Evolutionary conservation across 1,140 invertebrate species (phyloP), one percentile per base, ranked within the genome.

Genomic region (Popillia japonica): DNA sequence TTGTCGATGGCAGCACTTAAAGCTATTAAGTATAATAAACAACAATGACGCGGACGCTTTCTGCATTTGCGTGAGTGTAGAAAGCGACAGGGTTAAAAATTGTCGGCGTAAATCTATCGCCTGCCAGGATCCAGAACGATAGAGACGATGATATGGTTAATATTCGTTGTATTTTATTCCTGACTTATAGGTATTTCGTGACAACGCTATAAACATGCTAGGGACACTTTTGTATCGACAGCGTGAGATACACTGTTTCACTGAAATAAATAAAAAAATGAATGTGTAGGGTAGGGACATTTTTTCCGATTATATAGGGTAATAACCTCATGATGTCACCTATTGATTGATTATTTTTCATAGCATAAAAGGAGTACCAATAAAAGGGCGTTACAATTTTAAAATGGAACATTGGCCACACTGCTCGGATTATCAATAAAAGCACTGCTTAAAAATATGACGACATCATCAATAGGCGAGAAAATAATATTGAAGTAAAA

Each of bases 21-120:
- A 23, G 61, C 61, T 68, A 68, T 68, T 68, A 68, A 11, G 22
- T 10, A 23, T 22, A 22, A 68, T 10, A 7, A 68, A 68, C 23
- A 27, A 68, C 61, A 68, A 68, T 68, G 61, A 20, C 61, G 61
- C 59, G 27, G 4, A 4, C 1, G 27, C 27, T 34, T 34, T 61
- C 8, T 61, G 9, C 61, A 68, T 68, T 27, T 68, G 22, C 22
- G 61, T 22, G 61, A 23, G 22, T 68, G 61, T 34, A 68, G 27
- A 68, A 68, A 22, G 61, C 61, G 61, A 22, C 61, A 20, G 27
- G 61, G 61, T 68, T 68, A 27, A 68, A 68, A 68, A 48, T 48
- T 7, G 44, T 10, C 44, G 8, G 2, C 44, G n/a, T 48, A 48
- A 48, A 68, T 68, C 61, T 68, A 68, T 7, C 11, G 27, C 3